Conservation (phyloP, 2,113 vertebrate genomes). For the Sylvia atricapilla region DNA sequence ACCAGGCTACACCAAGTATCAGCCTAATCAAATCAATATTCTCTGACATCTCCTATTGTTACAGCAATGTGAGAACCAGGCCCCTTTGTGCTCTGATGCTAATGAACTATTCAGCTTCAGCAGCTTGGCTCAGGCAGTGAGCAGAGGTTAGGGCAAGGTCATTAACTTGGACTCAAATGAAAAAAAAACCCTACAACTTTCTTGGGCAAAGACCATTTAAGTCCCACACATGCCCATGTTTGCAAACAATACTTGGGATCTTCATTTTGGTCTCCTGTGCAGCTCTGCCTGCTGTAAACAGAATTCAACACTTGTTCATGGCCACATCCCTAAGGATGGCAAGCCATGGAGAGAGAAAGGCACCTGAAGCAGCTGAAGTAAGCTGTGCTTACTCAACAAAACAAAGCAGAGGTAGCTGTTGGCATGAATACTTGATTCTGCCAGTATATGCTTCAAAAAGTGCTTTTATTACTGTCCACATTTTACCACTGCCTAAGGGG, state of each 20-base stretch:
- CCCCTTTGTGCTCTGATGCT: not conserved
- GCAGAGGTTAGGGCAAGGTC: not conserved
- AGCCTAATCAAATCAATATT: conserved; percentile 1
- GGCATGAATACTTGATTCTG: not conserved
- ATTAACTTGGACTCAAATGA: not conserved
- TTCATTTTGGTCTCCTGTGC: not conserved
- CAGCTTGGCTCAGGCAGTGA: not conserved
- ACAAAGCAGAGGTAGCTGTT: not conserved
- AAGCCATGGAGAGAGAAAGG: not conserved
- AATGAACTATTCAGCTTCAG: not conserved
- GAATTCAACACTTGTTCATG: not conserved
- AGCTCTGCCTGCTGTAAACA: not conserved
- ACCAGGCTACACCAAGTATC: not conserved
- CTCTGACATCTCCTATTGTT: not conserved
- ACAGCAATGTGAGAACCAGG: not conserved
- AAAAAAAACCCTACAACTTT: not conserved
- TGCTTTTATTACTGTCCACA: not conserved
- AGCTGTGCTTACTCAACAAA: not conserved
- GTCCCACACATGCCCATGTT: not conserved
- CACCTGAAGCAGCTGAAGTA: not conserved
- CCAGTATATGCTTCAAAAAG: not conserved
- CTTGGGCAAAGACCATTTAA: not conserved
- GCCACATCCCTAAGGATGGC: not conserved
- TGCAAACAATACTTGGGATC: not conserved
- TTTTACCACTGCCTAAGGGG: not conserved